These are phyloP conservation scores for Trichoplax adhaerens DNA, from an alignment of 37 sponge, comb jelly and placozoan genomes.

Conservation along the genomic window DNA sequence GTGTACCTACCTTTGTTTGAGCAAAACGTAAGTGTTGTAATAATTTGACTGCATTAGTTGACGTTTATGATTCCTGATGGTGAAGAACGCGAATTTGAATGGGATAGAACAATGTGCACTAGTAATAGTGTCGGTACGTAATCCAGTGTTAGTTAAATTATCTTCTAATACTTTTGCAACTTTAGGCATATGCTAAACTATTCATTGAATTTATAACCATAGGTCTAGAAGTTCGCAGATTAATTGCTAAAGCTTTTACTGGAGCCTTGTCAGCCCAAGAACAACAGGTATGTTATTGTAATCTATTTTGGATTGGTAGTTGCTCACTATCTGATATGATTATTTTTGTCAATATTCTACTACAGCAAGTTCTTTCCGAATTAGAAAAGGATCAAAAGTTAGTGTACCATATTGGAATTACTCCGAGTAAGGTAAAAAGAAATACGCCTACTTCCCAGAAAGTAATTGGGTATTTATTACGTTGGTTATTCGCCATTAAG, in stretches of 20 bases:
- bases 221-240: slow-evolving; percentile 24
- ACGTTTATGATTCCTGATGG: slow-evolving; percentile 81
- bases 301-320: neutral
- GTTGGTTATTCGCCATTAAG: neutral
- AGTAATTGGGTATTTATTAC: too few relatives aligned
- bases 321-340: neutral
- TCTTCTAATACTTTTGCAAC: too few relatives aligned
- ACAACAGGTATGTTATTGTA: slow-evolving; percentile 19
- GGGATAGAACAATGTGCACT: slow-evolving; percentile 70
- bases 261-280: slow-evolving; percentile 41
- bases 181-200: neutral
- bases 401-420: slow-evolving; percentile 68
- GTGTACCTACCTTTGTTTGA: too few relatives aligned
- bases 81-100: slow-evolving; percentile 53
- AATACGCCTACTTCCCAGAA: neutral
- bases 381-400: slow-evolving; percentile 64
- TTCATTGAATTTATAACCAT: slow-evolving; percentile 1
- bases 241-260: slow-evolving; percentile 54
- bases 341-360: neutral
- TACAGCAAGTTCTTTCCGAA: slow-evolving; percentile 19
- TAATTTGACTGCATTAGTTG: slow-evolving; percentile 10
- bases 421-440: slow-evolving; percentile 60
- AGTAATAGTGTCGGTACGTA: slow-evolving; percentile 11
- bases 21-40: too few relatives aligned
- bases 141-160: neutral